Percentiles rank a stretch among this genome's conserved stretches.
These are phyloP conservation scores for Toxotes chatareus DNA, from an alignment of 2,113 vertebrate species.

Conservation along the genomic window DNA sequence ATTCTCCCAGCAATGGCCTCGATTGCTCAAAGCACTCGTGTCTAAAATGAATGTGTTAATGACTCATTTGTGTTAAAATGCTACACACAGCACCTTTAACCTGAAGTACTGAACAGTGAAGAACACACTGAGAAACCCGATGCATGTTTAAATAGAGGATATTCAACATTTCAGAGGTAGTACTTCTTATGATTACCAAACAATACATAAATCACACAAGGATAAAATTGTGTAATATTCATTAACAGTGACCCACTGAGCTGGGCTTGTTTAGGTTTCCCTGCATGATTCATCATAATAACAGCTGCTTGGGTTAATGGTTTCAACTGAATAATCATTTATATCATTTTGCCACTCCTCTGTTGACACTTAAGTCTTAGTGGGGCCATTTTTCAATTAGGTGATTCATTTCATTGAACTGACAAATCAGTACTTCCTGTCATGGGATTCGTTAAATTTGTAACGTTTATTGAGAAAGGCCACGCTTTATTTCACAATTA, in stretches of 20 bases:
- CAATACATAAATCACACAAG: slow-evolving; percentile 61
- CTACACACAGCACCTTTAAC: slow-evolving; percentile 1
- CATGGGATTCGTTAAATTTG: slow-evolving; percentile 25
- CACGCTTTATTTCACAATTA: slow-evolving; percentile 30
- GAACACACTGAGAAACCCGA: slow-evolving; percentile 31
- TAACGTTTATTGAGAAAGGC: slow-evolving; percentile 35
- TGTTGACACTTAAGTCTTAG: slow-evolving; percentile 55
- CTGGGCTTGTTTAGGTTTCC: slow-evolving; percentile 59
- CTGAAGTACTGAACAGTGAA: background rate
- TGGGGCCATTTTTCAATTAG: slow-evolving; percentile 65
- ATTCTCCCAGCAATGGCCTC: background rate
- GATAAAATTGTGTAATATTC: slow-evolving; percentile 52
- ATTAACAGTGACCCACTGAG: slow-evolving; percentile 53
- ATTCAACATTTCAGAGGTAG: slow-evolving; percentile 36
- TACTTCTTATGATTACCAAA: slow-evolving; percentile 32
- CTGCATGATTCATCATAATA: slow-evolving; percentile 62
- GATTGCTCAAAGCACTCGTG: background rate
- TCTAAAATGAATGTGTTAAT: background rate
- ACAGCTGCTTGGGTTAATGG: slow-evolving; percentile 58
- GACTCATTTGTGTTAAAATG: slow-evolving; percentile 10
- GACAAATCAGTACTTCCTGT: slow-evolving; percentile 59
- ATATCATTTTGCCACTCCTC: slow-evolving; percentile 49
- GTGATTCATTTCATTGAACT: slow-evolving; percentile 71
- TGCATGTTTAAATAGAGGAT: slow-evolving; percentile 19
- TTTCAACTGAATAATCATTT: slow-evolving; percentile 67